These are phyloP conservation scores for Mesaphorura yosii DNA, from an alignment of 1,140 invertebrate species.

Conservation along the genomic window DNA sequence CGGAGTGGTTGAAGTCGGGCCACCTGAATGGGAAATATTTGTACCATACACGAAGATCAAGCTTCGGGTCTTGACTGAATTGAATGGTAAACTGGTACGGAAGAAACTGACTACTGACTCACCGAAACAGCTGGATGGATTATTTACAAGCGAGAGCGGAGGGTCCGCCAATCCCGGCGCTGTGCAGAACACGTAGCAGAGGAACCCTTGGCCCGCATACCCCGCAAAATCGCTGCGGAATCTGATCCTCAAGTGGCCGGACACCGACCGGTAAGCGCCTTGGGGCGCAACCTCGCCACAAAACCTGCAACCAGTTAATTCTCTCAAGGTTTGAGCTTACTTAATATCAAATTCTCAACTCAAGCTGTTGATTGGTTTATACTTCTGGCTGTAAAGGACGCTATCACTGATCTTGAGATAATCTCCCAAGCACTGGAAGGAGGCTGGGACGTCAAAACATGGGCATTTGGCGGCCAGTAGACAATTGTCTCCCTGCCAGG, in stretches of 20 bases:
- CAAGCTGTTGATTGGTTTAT: neutral
- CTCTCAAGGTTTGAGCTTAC: no score
- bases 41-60: no score
- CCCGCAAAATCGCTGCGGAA: conserved; percentile 10
- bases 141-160: neutral
- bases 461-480: conserved; percentile 8
- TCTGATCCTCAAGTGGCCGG: conserved; percentile 5
- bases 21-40: no score
- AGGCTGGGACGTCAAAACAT: conserved; percentile 10
- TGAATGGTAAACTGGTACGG: no score
- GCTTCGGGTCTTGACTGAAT: no score
- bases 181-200: conserved; percentile 17
- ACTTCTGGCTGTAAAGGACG: conserved; percentile 15
- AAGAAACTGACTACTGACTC: no score
- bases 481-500: conserved; percentile 6
- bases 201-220: conserved; percentile 11
- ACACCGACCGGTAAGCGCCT: conserved; percentile 3
- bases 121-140: no score
- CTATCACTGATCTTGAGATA: conserved; percentile 14
- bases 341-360: neutral
- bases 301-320: conserved; percentile 18
- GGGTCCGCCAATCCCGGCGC: conserved; percentile 9
- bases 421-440: conserved; percentile 17
- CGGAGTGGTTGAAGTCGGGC: no score
- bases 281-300: conserved; percentile 13